phyloP scores from a whole-genome alignment of 1,140 invertebrate genomes.

The Lasaia peninsularis region DNA sequence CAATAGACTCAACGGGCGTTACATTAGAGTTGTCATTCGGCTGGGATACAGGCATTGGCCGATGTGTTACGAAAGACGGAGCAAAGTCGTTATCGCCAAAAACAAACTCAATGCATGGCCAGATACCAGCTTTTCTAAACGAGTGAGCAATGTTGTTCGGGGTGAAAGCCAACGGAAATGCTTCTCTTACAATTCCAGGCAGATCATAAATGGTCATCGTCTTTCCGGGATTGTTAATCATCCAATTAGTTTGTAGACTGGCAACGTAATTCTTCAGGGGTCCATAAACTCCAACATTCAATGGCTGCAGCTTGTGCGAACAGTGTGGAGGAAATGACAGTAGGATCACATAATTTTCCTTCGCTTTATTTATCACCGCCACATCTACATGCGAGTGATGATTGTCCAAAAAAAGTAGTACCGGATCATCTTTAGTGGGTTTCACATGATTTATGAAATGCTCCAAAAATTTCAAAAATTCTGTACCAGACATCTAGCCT shows the following conservation, averaged over 20 bases:
- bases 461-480: neutral
- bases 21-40: neutral
- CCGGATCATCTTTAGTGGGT: neutral
- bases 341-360: neutral
- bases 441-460: neutral
- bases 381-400: neutral
- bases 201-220: neutral
- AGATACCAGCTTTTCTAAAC: slow-evolving; percentile 6
- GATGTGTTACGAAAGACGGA: neutral
- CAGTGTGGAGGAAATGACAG: neutral
- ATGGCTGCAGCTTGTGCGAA: neutral
- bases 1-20: too few species aligned
- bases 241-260: neutral
- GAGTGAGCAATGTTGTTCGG: slow-evolving; percentile 2
- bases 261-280: neutral
- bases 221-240: neutral
- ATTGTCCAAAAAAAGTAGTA: neutral
- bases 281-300: neutral
- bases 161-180: neutral
- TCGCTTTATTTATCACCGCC: neutral
- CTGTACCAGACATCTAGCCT: slow-evolving; percentile 17
- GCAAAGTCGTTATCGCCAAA: neutral
- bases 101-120: neutral
- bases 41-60: neutral
- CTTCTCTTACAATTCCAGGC: neutral